Conservation (phyloP, 2,113 vertebrate species). For the Nothocercus nigrocapillus region DNA sequence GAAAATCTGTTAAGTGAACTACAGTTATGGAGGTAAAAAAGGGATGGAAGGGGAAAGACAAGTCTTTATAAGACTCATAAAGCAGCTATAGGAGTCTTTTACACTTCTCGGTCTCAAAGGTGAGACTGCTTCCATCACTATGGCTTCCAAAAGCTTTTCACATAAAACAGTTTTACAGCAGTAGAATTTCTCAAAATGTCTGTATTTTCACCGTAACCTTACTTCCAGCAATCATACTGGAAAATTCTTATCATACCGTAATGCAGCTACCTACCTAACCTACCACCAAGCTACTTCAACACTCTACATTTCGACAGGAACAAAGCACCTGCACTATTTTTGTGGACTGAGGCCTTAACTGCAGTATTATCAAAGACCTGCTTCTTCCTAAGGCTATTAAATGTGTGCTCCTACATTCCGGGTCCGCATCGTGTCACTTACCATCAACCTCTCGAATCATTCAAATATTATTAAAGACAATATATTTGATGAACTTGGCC, state of each 20-base stretch:
- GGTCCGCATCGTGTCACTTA: background rate
- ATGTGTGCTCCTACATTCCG: rapidly evolving
- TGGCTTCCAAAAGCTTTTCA: background rate
- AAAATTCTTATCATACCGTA: background rate
- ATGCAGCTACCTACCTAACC: background rate
- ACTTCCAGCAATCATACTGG: background rate
- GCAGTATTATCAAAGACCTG: background rate
- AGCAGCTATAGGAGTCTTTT: background rate
- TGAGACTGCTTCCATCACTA: background rate
- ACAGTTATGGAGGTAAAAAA: background rate
- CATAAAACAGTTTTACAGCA: background rate
- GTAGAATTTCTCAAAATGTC: background rate
- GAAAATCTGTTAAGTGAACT: background rate
- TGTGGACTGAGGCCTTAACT: background rate
- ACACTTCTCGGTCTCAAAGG: background rate
- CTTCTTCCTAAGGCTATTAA: background rate
- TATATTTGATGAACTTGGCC: rapidly evolving
- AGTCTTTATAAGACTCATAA: background rate
- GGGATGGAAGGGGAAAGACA: background rate
- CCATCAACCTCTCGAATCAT: background rate
- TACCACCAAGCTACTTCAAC: background rate
- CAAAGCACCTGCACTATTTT: background rate
- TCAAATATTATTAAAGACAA: background rate
- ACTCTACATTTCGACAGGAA: background rate
- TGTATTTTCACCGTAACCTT: background rate